Conservation (phyloP, 2,888 invertebrate species). For the Achlya flavicornis region DNA sequence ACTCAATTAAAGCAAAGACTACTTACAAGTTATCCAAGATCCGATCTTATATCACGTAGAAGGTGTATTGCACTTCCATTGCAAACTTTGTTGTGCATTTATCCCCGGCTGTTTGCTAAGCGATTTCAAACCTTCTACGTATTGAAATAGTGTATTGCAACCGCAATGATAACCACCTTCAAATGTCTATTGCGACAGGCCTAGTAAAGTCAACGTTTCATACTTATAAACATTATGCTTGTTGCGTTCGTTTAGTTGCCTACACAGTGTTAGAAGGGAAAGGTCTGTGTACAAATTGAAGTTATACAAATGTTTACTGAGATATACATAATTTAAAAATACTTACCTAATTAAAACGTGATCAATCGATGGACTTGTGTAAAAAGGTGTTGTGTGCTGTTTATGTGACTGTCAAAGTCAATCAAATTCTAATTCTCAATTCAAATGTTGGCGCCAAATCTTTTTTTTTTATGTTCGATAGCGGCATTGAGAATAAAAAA, state of each 20-base stretch:
- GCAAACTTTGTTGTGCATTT: conserved; percentile 51
- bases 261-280: conserved; percentile 72
- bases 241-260: conserved; percentile 73
- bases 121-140: conserved; percentile 41
- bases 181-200: conserved; percentile 67
- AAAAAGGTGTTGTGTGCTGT: not conserved
- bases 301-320: conserved; percentile 8
- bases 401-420: not conserved
- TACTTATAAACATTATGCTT: conserved; percentile 78
- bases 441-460: not conserved
- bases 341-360: conserved; percentile 20
- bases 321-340: conserved; percentile 16
- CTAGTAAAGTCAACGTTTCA: conserved; percentile 69
- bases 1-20: conserved; percentile 32
- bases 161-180: conserved; percentile 28
- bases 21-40: conserved; percentile 45
- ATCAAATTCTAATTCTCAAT: not conserved
- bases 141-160: conserved; percentile 29
- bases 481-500: not conserved
- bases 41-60: conserved; percentile 47
- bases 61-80: conserved; percentile 61
- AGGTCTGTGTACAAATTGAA: conserved; percentile 53
- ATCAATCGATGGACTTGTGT: conserved; percentile 23
- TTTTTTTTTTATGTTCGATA: not conserved
- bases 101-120: conserved; percentile 28